Percentiles rank a stretch among this genome's conserved stretches.
These are phyloP conservation scores for Megaceryle maxima DNA, from an alignment of 2,113 vertebrate genomes.

Conservation along the genomic window DNA sequence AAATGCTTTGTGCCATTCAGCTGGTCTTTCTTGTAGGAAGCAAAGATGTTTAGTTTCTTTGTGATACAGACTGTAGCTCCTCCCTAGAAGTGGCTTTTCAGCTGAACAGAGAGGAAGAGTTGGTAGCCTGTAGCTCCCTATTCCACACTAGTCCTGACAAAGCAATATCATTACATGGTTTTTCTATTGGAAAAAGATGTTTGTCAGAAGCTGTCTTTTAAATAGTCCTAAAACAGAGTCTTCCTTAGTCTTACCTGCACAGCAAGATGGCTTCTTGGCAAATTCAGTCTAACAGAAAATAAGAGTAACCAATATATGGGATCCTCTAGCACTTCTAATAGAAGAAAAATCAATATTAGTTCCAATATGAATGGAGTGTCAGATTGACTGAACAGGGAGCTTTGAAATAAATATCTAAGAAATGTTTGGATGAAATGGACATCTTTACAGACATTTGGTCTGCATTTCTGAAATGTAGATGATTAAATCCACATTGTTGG, in stretches of 20 bases:
- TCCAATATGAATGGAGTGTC: slow-evolving; percentile 60
- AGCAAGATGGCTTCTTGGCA: neutral
- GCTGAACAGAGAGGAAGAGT: neutral
- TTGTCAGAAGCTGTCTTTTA: neutral
- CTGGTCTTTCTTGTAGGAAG: neutral
- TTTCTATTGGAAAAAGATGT: neutral
- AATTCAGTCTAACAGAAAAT: neutral
- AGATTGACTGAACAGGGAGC: slow-evolving; percentile 44
- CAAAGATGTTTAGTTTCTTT: neutral
- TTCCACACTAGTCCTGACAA: neutral
- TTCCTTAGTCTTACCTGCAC: neutral
- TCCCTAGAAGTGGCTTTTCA: neutral
- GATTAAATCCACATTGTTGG: slow-evolving; percentile 75
- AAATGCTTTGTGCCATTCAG: neutral
- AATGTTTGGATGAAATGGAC: slow-evolving; percentile 70
- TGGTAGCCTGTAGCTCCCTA: neutral
- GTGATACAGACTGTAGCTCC: neutral
- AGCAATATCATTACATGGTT: neutral
- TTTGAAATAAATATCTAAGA: slow-evolving; percentile 77
- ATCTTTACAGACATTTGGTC: slow-evolving; percentile 77
- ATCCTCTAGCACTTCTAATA: neutral
- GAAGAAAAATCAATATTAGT: slow-evolving; percentile 49
- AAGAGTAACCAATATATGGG: neutral
- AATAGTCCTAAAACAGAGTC: neutral
- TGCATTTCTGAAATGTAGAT: slow-evolving; percentile 71